Percentiles rank a stretch among this genome's conserved stretches.
Evolutionary conservation across 2,888 invertebrate genomes (phyloP).

Genomic region (Cerceris ruficornis): DNA sequence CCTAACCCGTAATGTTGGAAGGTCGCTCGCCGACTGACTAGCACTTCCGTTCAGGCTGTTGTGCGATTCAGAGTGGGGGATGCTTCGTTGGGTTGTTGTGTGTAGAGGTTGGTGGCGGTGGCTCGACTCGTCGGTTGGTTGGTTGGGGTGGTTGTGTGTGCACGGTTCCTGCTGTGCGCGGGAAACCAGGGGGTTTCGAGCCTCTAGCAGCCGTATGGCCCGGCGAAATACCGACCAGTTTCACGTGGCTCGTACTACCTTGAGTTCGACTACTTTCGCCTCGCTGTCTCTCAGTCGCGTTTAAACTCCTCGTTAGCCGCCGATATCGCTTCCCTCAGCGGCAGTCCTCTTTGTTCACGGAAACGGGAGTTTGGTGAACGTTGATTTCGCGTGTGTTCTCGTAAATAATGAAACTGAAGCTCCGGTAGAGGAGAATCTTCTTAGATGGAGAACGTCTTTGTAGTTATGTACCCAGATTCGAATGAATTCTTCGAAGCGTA

Average conservation of each 20-base stretch:
- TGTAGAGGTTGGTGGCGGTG: constrained; percentile 79
- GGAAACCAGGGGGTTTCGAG: constrained; percentile 69
- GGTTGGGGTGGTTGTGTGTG: constrained; percentile 66
- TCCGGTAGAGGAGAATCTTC: background rate
- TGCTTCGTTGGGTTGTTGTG: constrained; percentile 81
- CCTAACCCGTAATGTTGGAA: constrained; percentile 81
- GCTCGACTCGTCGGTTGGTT: constrained; percentile 73
- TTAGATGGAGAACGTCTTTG: background rate
- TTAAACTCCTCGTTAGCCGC: constrained; percentile 28
- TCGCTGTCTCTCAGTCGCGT: constrained; percentile 11
- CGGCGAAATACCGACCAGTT: constrained; percentile 69
- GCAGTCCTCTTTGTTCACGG: background rate
- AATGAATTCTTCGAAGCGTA: too few species aligned
- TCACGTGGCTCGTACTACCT: constrained; percentile 68
- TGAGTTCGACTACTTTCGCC: constrained; percentile 57
- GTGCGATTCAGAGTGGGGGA: constrained; percentile 81
- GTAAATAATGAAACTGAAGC: background rate
- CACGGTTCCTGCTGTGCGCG: constrained; percentile 69
- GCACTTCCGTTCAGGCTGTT: constrained; percentile 81
- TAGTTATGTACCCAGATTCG: too few species aligned
- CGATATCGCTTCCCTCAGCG: constrained; percentile 40
- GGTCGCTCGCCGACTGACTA: constrained; percentile 82
- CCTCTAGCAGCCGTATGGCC: constrained; percentile 59
- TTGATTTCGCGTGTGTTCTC: background rate
- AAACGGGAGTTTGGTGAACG: too few species aligned